Evolutionary conservation across 1,140 invertebrate species (phyloP), one percentile per base, ranked within the genome.

Genomic region (Drosophila teissieri): DNA sequence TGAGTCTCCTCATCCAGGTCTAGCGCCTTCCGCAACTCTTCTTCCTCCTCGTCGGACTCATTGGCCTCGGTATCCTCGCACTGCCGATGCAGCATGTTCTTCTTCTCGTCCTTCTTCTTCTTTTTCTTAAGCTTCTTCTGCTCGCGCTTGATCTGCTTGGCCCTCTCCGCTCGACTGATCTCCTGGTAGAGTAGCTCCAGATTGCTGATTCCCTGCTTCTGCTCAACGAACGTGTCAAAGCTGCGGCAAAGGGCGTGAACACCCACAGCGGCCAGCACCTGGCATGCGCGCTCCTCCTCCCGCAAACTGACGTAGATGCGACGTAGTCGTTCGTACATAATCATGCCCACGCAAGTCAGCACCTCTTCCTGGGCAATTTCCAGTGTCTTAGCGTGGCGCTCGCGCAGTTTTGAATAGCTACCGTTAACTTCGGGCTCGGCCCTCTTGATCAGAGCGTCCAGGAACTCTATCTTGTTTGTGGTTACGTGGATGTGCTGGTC

Each of bases 321-420:
- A 92, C 98, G 96, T 14, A 99, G 93, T 48, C 97, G 93, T 91
- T 98, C 97, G 86, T 97, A 97, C 55, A 98, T 95, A 92, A 97
- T 97, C 92, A 98, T 96, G 12, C 97, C 97, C 48, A 98, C 94
- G 92, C 97, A 98, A 0, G 97, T 98, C 56, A 99, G 93, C 45
- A 98, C 97, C 93, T 99, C 97, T 93, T 98, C 97, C 93, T 99
- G 98, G 80, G 97, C 98, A 82, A 98, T 97, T 93, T 98, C 97
- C 70, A 98, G 92, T 8, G 97, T 98, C 93, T 98, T 98, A 1
- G 97, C 98, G 93, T 98, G 97, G 54, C 97, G 94, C 92, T 98
- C 98, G 58, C 97, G 94, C 73, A 95, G 94, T 76, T 95, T 94
- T 49, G 75, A 93, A 68, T 93, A 93, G 92, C 93, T 93, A 44